These are phyloP conservation scores for Scotopteryx bipunctaria DNA, from an alignment of 2,888 invertebrate genomes.

Conservation along the genomic window DNA sequence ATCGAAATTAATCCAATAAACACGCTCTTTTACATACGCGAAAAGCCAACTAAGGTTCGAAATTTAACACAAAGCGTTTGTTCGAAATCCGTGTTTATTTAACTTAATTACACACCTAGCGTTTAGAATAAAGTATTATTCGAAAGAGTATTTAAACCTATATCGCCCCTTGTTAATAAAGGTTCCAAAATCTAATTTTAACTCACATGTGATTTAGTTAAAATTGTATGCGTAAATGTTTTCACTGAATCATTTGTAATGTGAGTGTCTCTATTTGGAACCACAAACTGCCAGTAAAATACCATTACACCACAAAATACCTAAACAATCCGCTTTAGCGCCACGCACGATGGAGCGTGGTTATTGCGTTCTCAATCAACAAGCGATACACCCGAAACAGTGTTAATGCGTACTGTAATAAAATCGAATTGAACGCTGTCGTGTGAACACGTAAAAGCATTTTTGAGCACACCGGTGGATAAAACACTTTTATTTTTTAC, in stretches of 20 bases:
- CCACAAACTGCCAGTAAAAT: conserved; percentile 38
- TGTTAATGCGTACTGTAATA: conserved; percentile 33
- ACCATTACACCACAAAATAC: conserved; percentile 34
- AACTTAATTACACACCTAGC: not conserved
- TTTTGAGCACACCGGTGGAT: conserved; percentile 22
- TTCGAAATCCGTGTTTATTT: conserved; percentile 1
- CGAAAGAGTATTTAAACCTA: not conserved
- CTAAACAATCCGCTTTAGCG: conserved; percentile 34
- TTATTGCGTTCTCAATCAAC: conserved; percentile 38
- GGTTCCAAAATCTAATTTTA: conserved; percentile 12
- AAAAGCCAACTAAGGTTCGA: conserved; percentile 23
- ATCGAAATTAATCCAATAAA: conserved; percentile 31
- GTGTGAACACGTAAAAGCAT: conserved; percentile 32
- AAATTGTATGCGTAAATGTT: conserved; percentile 27
- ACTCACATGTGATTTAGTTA: conserved; percentile 17
- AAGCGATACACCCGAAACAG: conserved; percentile 31
- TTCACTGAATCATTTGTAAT: conserved; percentile 32
- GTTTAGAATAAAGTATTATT: not conserved
- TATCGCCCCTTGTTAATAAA: not conserved
- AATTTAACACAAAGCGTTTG: conserved; percentile 5
- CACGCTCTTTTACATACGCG: conserved; percentile 15
- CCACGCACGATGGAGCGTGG: conserved; percentile 32
- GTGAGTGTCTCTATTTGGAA: conserved; percentile 33
- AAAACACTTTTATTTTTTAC: conserved; percentile 24
- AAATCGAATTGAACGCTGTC: conserved; percentile 31